Evolutionary conservation across 1,140 invertebrate genomes (phyloP), one percentile per base, ranked within the genome.

Genomic region (Spodoptera frugiperda): DNA sequence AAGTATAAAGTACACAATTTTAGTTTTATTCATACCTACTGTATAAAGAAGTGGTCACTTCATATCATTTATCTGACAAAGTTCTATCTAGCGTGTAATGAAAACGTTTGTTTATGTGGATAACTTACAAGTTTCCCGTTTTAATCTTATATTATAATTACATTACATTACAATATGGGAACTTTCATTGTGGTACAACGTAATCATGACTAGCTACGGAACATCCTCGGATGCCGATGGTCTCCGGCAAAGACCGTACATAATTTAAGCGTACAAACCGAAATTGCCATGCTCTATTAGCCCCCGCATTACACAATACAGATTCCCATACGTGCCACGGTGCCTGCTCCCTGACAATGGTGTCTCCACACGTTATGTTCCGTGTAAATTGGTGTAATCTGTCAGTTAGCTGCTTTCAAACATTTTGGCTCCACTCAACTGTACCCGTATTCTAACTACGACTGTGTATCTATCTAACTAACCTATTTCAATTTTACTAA

Each of bases 301-400:
- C 48, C 67, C 12, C 54, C 39, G 14, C 55, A 19, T 73, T 73
- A 61, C 71, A 73, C 55, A 73, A 73, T 82, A 78, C 39, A 57
- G 55, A 84, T 87, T 87, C 85, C 83, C 88, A 89, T 84, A 80
- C 71, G n/a, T 63, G 83, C 76, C 75, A 88, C 85, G 88, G 86
- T 83, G 51, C 10, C 11, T 83, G 82, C 30, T 2, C 79, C 33
- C 67, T 71, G 25, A 85, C 85, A 88, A 87, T 88, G 61, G 77
- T 74, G 19, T 21, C 73, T 77, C 77, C 67, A 78, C 72, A 83
- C 70, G 76, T 82, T 80, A 87, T 78, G 81, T 80, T 78, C 82
- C 85, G 85, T 88, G 84, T 86, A 83, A 86, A 87, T 85, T 84
- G 53, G 51, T 78, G 76, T 74, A 82, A 84, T 87, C 77, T 76